Percentiles rank a stretch among this genome's conserved stretches.
phyloP scores from a whole-genome alignment of 2,888 invertebrate species.

The Caradrina kadenii region DNA sequence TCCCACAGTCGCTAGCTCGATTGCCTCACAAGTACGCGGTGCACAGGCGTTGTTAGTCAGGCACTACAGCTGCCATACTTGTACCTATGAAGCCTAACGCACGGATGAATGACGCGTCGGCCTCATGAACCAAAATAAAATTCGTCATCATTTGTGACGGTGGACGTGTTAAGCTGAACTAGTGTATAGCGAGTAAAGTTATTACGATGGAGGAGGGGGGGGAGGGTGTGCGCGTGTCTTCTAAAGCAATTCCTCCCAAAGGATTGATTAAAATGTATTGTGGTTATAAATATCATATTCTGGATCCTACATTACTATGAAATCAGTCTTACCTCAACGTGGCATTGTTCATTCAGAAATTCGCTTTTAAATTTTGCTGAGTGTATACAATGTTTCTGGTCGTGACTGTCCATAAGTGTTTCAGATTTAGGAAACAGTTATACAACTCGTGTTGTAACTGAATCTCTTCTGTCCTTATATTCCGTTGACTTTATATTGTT shows the following conservation, averaged over 20 bases:
- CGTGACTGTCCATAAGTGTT: not conserved
- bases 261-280: no score
- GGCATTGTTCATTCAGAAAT: no score
- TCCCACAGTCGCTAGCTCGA: conserved; percentile 57
- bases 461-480: not conserved
- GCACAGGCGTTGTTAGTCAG: conserved; percentile 69
- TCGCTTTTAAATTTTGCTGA: no score
- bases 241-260: no score
- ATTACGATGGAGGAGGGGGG: no score
- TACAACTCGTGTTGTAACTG: not conserved
- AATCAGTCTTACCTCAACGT: no score
- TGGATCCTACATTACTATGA: no score
- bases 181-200: not conserved
- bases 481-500: not conserved
- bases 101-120: conserved; percentile 65
- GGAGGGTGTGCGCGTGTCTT: no score
- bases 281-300: no score
- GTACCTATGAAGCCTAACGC: conserved; percentile 24
- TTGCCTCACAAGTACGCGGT: conserved; percentile 71
- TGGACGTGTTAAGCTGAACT: not conserved
- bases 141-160: conserved; percentile 62
- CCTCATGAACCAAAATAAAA: conserved; percentile 63
- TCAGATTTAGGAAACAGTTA: no score
- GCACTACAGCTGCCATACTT: conserved; percentile 46
- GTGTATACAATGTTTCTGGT: no score